Conservation (phyloP, 2,113 vertebrate species). For the Notothenia coriiceps region DNA sequence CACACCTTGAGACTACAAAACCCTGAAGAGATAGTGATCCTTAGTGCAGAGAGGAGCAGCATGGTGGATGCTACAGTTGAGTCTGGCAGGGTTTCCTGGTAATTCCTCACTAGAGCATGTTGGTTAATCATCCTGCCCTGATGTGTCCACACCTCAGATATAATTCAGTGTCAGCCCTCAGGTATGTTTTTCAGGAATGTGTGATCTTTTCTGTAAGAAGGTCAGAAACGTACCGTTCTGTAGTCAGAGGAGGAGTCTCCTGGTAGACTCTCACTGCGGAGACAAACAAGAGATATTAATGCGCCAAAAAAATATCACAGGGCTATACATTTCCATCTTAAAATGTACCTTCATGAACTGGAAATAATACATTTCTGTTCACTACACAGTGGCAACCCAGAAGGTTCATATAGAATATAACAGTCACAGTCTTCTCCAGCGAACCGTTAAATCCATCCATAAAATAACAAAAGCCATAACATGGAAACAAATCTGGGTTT, state of each 20-base stretch:
- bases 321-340: neutral
- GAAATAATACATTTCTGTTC: neutral
- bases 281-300: constrained; percentile 29
- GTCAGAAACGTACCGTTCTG: constrained; percentile 68
- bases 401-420: too few species aligned
- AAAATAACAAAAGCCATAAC: too few species aligned
- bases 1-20: neutral
- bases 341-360: neutral
- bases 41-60: neutral
- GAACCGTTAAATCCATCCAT: neutral
- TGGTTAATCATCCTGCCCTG: constrained; percentile 24
- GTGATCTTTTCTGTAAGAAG: neutral
- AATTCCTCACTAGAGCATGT: neutral
- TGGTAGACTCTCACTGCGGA: constrained; percentile 62
- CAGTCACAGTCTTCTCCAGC: neutral
- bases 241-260: constrained; percentile 70
- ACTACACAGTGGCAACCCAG: neutral
- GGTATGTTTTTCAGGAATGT: constrained; percentile 40
- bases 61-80: neutral
- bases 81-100: neutral
- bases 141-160: constrained; percentile 1
- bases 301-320: neutral
- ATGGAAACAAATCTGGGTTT: too few species aligned
- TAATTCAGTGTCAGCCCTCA: constrained; percentile 3
- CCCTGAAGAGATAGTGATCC: neutral